Conservation (phyloP, 1,140 invertebrate species). For the Nymphalis io region DNA sequence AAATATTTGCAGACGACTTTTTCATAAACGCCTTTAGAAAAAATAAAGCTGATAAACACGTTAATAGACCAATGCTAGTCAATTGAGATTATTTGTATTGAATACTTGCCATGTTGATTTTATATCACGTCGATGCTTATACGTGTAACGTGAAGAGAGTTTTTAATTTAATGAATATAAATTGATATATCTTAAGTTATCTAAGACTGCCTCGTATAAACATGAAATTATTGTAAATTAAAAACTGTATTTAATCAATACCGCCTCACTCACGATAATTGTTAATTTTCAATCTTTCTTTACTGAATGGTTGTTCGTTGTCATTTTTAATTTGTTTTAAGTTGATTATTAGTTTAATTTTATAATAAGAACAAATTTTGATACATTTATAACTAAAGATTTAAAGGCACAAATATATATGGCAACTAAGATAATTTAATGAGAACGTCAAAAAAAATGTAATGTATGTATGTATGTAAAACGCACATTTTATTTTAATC, state of each 20-base stretch:
- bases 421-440: no score
- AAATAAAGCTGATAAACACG: conserved; percentile 44
- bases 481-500: neutral
- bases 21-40: conserved; percentile 69
- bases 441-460: neutral
- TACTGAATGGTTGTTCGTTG: neutral
- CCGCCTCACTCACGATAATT: neutral
- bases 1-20: conserved; percentile 71
- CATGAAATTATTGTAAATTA: no score
- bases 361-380: no score
- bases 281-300: neutral
- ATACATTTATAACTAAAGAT: no score
- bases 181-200: neutral
- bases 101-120: conserved; percentile 1
- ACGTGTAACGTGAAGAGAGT: neutral
- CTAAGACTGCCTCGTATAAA: neutral
- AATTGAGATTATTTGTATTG: conserved; percentile 16
- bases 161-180: neutral
- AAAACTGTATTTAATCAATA: no score
- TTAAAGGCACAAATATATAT: no score
- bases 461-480: no score
- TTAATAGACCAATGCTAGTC: conserved; percentile 65
- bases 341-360: no score
- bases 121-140: neutral
- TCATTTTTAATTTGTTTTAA: neutral